These are phyloP conservation scores for Pygoscelis adeliae DNA, from an alignment of 2,113 vertebrate genomes.

Conservation along the genomic window DNA sequence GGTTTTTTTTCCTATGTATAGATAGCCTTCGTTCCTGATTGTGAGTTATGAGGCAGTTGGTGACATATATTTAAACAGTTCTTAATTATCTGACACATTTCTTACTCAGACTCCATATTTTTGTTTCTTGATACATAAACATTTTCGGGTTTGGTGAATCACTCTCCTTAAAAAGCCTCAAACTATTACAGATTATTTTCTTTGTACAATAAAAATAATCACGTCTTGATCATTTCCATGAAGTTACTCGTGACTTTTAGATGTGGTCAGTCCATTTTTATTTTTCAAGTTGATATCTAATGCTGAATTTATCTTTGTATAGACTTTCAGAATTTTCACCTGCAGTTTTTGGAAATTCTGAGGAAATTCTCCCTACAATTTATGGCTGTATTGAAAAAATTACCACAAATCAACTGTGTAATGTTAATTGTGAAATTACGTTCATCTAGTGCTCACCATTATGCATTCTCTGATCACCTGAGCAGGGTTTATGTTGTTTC, in stretches of 20 bases:
- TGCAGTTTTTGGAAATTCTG: not conserved
- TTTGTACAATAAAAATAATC: not conserved
- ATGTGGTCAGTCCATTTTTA: not conserved
- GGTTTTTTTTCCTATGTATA: not conserved
- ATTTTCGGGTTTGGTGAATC: not conserved
- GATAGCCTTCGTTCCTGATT: not conserved
- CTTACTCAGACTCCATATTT: not conserved
- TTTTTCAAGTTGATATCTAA: not conserved
- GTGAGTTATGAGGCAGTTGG: not conserved
- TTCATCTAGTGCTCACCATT: not conserved
- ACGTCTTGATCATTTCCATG: rapidly evolving
- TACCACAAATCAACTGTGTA: not conserved
- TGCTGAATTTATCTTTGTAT: not conserved
- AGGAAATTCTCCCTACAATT: not conserved
- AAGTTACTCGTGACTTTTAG: not conserved
- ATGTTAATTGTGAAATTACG: not conserved
- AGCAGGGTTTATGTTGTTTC: not conserved
- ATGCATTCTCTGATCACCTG: not conserved
- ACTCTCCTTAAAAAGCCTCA: not conserved
- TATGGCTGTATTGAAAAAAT: not conserved
- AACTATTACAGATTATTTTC: not conserved
- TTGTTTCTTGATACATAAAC: not conserved
- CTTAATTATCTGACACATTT: not conserved
- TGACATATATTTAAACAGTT: not conserved
- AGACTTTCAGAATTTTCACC: not conserved